Evolutionary conservation across 2,113 vertebrate genomes (phyloP).

Genomic region (Tychaedon coryphoeus): DNA sequence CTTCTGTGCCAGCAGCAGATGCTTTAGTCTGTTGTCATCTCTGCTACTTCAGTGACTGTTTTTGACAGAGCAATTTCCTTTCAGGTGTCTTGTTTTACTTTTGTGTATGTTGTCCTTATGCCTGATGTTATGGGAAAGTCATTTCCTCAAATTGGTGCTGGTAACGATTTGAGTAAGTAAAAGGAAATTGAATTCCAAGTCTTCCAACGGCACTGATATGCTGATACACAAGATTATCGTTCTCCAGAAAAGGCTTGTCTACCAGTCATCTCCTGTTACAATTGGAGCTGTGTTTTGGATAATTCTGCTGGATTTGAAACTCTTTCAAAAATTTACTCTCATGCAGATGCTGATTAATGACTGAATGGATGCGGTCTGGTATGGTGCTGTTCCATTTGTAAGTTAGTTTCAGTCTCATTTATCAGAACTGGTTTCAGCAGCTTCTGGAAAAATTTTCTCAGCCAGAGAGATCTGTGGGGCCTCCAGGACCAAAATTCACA

Average conservation of each 20-base stretch:
- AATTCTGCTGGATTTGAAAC: background rate
- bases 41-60: conserved; percentile 7
- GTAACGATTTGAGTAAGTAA: background rate
- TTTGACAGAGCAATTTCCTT: conserved; percentile 41
- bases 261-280: background rate
- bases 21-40: conserved; percentile 38
- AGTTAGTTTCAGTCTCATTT: conserved; percentile 13
- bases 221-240: background rate
- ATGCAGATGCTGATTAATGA: background rate
- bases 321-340: background rate
- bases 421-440: background rate
- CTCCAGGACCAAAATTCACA: background rate
- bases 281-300: background rate
- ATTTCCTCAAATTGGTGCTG: background rate
- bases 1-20: background rate
- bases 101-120: background rate
- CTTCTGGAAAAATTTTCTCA: background rate
- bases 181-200: conserved; percentile 18
- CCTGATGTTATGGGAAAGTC: background rate
- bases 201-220: background rate
- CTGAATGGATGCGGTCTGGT: background rate
- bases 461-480: background rate
- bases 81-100: conserved; percentile 36
- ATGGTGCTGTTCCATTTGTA: background rate
- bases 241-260: conserved; percentile 9